These are phyloP conservation scores for Drosophila ezoana DNA, from an alignment of 2,888 invertebrate species.

Conservation along the genomic window DNA sequence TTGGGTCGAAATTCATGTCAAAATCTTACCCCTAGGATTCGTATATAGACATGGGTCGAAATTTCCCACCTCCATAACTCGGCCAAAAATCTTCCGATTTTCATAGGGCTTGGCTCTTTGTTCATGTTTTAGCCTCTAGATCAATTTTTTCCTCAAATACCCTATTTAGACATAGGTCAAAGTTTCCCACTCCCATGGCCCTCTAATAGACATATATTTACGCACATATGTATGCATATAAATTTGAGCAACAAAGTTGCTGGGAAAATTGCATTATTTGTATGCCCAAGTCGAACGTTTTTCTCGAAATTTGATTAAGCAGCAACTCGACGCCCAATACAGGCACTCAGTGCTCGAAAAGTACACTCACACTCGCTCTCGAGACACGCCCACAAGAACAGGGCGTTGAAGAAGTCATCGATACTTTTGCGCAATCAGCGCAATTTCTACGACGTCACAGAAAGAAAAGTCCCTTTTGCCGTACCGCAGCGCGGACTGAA, in stretches of 20 bases:
- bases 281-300: conserved; percentile 49
- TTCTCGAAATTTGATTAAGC: conserved; percentile 55
- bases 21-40: too few species aligned
- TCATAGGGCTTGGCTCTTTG: too few species aligned
- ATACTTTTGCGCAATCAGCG: conserved; percentile 81
- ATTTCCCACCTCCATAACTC: too few species aligned
- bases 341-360: conserved; percentile 33
- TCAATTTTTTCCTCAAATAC: too few species aligned
- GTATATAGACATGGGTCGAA: too few species aligned
- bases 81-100: too few species aligned
- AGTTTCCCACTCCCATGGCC: too few species aligned
- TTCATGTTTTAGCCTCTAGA: too few species aligned
- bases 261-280: conserved; percentile 74
- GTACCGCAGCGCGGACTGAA: conserved; percentile 66
- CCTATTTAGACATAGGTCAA: too few species aligned
- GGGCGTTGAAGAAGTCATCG: conserved; percentile 73
- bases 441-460: conserved; percentile 63
- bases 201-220: conserved; percentile 2
- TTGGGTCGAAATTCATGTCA: too few species aligned
- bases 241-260: conserved; percentile 58
- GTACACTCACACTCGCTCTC: conserved; percentile 11
- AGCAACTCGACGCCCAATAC: conserved; percentile 24
- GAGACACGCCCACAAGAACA: conserved; percentile 47
- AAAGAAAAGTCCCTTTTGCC: conserved; percentile 22
- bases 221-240: conserved; percentile 12